A percentile compares a stretch with the other conserved stretches of the same genome.
phyloP scores from a whole-genome alignment of 2,797 vertebrate genomes.

The Anniella stebbinsi region DNA sequence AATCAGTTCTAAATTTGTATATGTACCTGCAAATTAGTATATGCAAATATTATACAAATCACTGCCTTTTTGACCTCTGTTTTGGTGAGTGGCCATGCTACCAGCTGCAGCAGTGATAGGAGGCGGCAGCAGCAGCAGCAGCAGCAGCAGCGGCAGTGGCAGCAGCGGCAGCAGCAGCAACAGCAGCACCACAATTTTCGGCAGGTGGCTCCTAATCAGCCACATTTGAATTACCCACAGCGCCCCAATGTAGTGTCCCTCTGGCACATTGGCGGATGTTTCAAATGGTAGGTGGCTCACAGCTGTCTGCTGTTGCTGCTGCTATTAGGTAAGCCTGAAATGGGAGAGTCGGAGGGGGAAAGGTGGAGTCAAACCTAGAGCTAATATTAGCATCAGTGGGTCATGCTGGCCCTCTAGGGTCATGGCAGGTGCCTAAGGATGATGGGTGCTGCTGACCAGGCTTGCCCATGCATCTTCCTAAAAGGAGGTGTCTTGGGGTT shows the following conservation, averaged over 20 bases:
- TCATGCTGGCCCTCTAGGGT: no score
- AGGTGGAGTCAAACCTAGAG: neutral
- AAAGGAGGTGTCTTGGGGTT: neutral
- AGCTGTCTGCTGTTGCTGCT: neutral
- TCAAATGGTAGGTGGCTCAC: neutral
- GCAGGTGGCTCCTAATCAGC: neutral
- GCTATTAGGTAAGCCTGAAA: neutral
- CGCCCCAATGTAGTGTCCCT: neutral
- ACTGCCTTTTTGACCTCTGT: no score
- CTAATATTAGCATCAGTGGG: neutral
- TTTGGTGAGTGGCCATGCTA: no score
- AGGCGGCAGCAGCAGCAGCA: no score
- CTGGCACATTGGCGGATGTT: neutral
- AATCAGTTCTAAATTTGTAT: no score
- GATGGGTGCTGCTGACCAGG: neutral
- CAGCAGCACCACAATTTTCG: neutral
- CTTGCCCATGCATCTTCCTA: neutral
- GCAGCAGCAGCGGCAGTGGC: no score
- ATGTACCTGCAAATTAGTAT: no score
- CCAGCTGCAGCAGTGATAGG: no score
- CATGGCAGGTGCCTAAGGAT: neutral
- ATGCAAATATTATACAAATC: no score
- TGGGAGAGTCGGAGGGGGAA: neutral
- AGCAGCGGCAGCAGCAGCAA: no score
- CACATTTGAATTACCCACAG: neutral